Percentiles rank a stretch among this genome's conserved stretches.
Evolutionary conservation across 2,113 vertebrate species (phyloP).

Genomic region (Pseudopodoces humilis): DNA sequence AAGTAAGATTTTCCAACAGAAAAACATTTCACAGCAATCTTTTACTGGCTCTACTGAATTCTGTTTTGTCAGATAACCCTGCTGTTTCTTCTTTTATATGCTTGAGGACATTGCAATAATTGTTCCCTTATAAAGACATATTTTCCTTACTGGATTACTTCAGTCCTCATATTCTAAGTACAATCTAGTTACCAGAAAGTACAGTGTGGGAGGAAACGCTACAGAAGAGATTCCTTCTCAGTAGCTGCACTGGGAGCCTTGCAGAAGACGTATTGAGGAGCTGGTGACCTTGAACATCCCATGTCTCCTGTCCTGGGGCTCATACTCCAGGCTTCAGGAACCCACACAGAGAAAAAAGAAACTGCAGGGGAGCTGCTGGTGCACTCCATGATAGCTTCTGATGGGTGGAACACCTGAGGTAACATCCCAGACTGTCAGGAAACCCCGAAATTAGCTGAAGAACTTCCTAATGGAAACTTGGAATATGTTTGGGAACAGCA

Average conservation of each 20-base stretch:
- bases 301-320: neutral
- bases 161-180: neutral
- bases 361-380: neutral
- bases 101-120: neutral
- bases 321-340: rapidly evolving
- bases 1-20: neutral
- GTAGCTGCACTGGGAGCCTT: neutral
- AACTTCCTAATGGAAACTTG: neutral
- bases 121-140: neutral
- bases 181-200: neutral
- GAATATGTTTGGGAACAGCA: neutral
- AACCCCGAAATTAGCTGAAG: neutral
- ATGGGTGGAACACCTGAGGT: neutral
- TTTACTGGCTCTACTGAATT: neutral
- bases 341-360: rapidly evolving
- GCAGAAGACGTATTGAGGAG: neutral
- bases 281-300: neutral
- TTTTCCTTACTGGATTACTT: neutral
- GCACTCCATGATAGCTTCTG: rapidly evolving
- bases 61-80: neutral
- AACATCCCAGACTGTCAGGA: neutral
- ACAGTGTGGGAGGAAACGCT: neutral
- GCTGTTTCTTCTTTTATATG: neutral
- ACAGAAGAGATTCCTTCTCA: neutral
- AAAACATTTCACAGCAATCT: neutral